Conservation (phyloP, 2,888 invertebrate genomes). For the Ornithoptera priamus region DNA sequence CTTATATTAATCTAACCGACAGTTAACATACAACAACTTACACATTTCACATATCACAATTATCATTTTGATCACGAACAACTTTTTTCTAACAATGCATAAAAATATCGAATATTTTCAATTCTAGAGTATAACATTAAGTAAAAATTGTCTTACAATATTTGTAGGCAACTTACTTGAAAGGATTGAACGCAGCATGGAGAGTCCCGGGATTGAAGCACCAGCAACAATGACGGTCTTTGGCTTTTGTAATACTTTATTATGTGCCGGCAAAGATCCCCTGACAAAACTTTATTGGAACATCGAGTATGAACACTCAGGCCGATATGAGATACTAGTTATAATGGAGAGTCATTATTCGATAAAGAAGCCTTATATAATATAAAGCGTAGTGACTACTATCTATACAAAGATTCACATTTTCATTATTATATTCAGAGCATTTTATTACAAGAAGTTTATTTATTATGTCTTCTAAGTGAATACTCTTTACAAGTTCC, state of each 20-base stretch:
- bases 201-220: constrained; percentile 72
- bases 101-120: too few relatives aligned
- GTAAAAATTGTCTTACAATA: too few relatives aligned
- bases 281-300: constrained; percentile 79
- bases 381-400: constrained; percentile 31
- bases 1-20: too few relatives aligned
- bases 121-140: too few relatives aligned
- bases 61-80: too few relatives aligned
- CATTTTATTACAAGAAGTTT: background rate
- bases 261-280: constrained; percentile 78
- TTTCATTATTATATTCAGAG: constrained; percentile 19
- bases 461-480: background rate
- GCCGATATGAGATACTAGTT: constrained; percentile 69
- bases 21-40: too few relatives aligned
- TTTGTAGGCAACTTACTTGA: constrained; percentile 23
- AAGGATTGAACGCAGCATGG: constrained; percentile 44
- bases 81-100: too few relatives aligned
- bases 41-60: too few relatives aligned
- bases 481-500: too few relatives aligned
- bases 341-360: constrained; percentile 61
- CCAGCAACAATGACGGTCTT: constrained; percentile 79
- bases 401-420: constrained; percentile 24
- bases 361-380: constrained; percentile 45
- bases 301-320: constrained; percentile 72
- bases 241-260: constrained; percentile 81